Conservation (phyloP, 1,140 invertebrate species). For the Anagrus nilaparvatae region DNA sequence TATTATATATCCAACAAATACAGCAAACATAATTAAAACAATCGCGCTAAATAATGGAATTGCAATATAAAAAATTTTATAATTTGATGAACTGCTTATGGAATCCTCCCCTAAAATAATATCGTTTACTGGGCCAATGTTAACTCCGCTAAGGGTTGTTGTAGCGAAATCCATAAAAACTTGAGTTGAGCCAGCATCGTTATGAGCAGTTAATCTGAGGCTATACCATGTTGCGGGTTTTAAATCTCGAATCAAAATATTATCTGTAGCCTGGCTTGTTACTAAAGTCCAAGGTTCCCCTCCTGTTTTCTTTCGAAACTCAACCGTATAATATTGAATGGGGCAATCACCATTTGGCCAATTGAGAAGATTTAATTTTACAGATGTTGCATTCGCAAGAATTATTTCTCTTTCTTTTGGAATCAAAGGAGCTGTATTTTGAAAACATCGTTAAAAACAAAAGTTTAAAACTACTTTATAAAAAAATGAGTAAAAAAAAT, state of each 20-base stretch:
- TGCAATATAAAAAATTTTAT: conserved; percentile 34
- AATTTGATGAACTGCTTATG: conserved; percentile 25
- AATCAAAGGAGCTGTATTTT: conserved; percentile 42
- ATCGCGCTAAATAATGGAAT: conserved; percentile 33
- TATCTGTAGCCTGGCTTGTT: conserved; percentile 46
- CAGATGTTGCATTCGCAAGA: conserved; percentile 53
- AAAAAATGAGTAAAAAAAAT: not conserved
- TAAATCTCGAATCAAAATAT: conserved; percentile 59
- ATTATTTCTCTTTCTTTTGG: conserved; percentile 57
- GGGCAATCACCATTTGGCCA: conserved; percentile 83
- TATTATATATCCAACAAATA: conserved; percentile 35
- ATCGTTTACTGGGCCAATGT: conserved; percentile 37
- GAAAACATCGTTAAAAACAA: not conserved
- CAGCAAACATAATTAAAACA: conserved; percentile 31
- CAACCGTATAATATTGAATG: conserved; percentile 73
- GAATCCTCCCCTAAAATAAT: conserved; percentile 34
- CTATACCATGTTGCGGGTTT: conserved; percentile 68
- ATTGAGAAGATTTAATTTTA: conserved; percentile 63
- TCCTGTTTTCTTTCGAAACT: conserved; percentile 53
- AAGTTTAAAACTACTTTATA: not conserved
- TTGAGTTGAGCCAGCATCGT: conserved; percentile 63
- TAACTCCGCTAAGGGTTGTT: conserved; percentile 57
- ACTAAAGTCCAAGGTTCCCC: conserved; percentile 43
- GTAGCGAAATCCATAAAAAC: conserved; percentile 73
- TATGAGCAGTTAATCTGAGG: conserved; percentile 65